Evolutionary conservation across 2,797 vertebrate genomes (phyloP), one percentile per base, ranked within the genome.

Genomic region (Spondyliosoma cantharus): DNA sequence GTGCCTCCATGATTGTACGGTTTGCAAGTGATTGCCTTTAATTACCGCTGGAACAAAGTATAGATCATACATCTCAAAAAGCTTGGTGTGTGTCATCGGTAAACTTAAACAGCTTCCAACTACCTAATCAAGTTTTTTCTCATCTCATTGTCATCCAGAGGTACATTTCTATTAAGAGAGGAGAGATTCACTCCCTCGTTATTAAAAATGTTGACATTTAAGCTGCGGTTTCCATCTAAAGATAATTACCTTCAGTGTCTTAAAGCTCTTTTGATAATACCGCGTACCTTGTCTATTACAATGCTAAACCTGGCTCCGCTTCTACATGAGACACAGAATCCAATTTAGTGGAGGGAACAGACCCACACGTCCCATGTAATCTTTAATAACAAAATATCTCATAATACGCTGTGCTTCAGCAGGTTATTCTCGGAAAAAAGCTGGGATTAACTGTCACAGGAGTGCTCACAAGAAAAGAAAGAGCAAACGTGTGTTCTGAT

Each of bases 161-260:
- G 65, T 84, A 80, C 27, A 75, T 78, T 78, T 76, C 8, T 20
- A 80, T 77, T 78, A 74, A 52, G 53, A 60, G n/a, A 76, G 49
- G 16, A 76, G 32, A 60, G 19, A 72, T 54, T 80, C 32, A 12
- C 0, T 2, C 37, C 37, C 24, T 73, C 1, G 4, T 82, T 85
- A 83, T 82, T 81, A 72, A 85, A 85, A 80, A 80, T 76, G 71
- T 83, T 90, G 90, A 90, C 87, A 90, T 86, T 90, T 70, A 81
- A 61, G 60, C 50, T 64, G 46, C 67, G 24, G 49, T 78, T 85
- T 86, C 49, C 25, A 75, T 71, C 57, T 24, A 69, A 78, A 89
- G 59, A 73, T 86, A 85, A 91, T 87, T 85, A 78, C 74, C 42
- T 60, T 70, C 73, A 67, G 59, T 77, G 74, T 83, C 74, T 79